Conservation (phyloP, 1,140 invertebrate species). For the Solenopsis fugax region DNA sequence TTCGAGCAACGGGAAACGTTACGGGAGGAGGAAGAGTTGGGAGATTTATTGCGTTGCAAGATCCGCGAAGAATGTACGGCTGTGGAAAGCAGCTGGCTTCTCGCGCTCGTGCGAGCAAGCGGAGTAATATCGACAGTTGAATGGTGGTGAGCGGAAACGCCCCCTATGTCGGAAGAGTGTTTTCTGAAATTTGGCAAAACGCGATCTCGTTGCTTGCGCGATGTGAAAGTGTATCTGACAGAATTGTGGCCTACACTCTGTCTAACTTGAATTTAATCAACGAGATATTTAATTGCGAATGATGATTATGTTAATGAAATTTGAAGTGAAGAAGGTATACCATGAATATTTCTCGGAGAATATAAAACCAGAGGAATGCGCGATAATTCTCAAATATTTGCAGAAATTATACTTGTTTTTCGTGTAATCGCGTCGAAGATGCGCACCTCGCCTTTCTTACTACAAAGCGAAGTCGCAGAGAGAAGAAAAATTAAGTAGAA, state of each 20-base stretch:
- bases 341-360: neutral
- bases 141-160: constrained; percentile 32
- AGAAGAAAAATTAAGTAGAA: constrained; percentile 63
- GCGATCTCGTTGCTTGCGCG: neutral
- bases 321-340: neutral
- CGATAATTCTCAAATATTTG: constrained; percentile 20
- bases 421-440: constrained; percentile 25
- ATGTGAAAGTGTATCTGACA: neutral
- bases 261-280: neutral
- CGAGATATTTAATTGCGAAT: neutral
- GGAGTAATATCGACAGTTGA: constrained; percentile 54
- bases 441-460: constrained; percentile 38
- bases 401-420: constrained; percentile 46
- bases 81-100: constrained; percentile 48
- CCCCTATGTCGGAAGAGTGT: constrained; percentile 29
- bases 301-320: constrained; percentile 34
- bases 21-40: constrained; percentile 10
- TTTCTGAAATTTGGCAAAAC: constrained; percentile 9
- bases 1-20: constrained; percentile 34
- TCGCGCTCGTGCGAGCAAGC: constrained; percentile 47
- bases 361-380: neutral
- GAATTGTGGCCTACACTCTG: neutral
- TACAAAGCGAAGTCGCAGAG: constrained; percentile 46
- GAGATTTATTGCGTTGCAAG: constrained; percentile 55
- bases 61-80: constrained; percentile 49